These are phyloP conservation scores for Zenarchopterus dispar DNA, from an alignment of 2,797 vertebrate species.

Conservation along the genomic window DNA sequence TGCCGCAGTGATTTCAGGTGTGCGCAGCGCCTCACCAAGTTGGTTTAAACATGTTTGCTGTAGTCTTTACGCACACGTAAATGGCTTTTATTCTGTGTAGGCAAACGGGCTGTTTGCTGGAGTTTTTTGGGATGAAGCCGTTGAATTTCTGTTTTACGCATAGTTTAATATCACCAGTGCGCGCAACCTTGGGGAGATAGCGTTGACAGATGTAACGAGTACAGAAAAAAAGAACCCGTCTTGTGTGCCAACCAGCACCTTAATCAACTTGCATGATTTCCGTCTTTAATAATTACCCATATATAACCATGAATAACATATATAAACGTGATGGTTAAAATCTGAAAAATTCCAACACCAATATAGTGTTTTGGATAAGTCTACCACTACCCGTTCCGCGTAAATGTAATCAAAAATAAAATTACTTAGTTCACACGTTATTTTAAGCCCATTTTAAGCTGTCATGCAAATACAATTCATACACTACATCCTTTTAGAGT, in stretches of 20 bases:
- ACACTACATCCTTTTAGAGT: constrained; percentile 40
- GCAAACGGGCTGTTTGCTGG: no score
- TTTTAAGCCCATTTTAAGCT: constrained; percentile 38
- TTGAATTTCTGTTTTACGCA: constrained; percentile 8
- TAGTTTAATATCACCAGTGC: constrained; percentile 15
- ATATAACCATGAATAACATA: no score
- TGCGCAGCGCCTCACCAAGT: constrained; percentile 37
- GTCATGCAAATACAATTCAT: constrained; percentile 43
- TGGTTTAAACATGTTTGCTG: constrained; percentile 21
- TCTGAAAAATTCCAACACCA: no score
- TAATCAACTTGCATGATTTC: no score
- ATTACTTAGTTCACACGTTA: constrained; percentile 1
- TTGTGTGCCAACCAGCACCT: no score
- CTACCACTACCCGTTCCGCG: not conserved
- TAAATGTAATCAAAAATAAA: not conserved
- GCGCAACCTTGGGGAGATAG: constrained; percentile 4
- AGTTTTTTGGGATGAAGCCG: not conserved
- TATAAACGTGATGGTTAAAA: no score
- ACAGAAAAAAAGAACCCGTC: not conserved
- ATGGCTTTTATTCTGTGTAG: not conserved
- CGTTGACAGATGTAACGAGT: not conserved
- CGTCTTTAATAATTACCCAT: no score
- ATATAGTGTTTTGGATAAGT: not conserved
- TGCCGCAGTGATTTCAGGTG: constrained; percentile 76
- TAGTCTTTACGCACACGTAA: not conserved